Base-by-base conservation (phyloP, 2,888 invertebrate genomes). In the Meiosimyza platycephala region DNA sequence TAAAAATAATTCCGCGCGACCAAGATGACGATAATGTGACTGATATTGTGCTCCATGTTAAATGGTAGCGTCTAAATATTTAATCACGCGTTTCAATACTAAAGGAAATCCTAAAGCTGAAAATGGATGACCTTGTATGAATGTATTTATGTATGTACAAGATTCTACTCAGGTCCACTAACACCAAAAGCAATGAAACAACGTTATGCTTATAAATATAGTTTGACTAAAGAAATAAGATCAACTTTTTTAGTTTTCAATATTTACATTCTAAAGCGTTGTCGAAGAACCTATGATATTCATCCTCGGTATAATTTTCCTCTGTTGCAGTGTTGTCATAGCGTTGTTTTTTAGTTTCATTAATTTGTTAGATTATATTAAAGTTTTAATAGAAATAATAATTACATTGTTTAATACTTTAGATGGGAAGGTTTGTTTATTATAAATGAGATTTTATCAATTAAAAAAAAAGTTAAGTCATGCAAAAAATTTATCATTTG, bases 271-370 rank as follows among this genome's bases (percentile, higher is more conserved):
- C 94, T 80, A 94, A 90, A 84, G 93, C 92, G 84, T 91, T 90
- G 88, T 93, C 93, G 89, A 92, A 93, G 89, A 93, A 92, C 88
- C 92, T 92, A 86, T 93, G 93, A 88, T 93, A 93, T 88, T 94
- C 94, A 88, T 93, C 92, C 87, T 92, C 91, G 71, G 93, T 91
- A 84, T 92, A 90, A 77, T 84, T 80, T 78, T 85, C 81, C 80
- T 84, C 82, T 81, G 81, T 74, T 71, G 75, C 60, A 65, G 71
- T 22, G 33, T 62, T 65, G 71, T 65, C 71, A 65, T 57, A 33
- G 40, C 50, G 65, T 51, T 50, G 59, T 59, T 59, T 55, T 70
- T 15, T 57, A 55, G 18, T 63, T 22, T 66, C 15, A 22, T n/a
- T 66, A 15, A 4, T 52, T 65, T 7, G 15, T 18, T 59, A 9